These are phyloP conservation scores for Cinclus cinclus DNA, from an alignment of 2,113 vertebrate species.

Conservation along the genomic window DNA sequence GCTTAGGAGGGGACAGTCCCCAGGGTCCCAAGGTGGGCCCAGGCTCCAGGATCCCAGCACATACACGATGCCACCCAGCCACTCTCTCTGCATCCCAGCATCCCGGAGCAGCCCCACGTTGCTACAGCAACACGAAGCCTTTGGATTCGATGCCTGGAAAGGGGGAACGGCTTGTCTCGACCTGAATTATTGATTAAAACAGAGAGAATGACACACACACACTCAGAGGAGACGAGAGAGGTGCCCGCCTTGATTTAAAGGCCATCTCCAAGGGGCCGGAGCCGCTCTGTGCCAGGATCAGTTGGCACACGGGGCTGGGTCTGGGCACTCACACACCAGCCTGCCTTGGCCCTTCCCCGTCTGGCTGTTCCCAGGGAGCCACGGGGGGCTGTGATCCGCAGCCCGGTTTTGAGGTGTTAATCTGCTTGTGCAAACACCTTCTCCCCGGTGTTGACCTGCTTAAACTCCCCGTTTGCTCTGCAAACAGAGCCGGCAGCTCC, in stretches of 20 bases:
- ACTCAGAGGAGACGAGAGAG: neutral
- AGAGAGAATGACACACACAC: neutral
- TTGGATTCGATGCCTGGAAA: conserved; percentile 22
- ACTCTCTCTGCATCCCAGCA: neutral
- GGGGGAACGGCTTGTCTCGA: conserved; percentile 20
- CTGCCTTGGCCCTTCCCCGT: neutral
- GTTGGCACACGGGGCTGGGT: neutral
- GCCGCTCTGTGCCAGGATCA: neutral
- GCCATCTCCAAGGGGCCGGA: neutral
- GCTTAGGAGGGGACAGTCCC: neutral
- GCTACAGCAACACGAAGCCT: conserved; percentile 61
- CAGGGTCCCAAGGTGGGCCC: neutral
- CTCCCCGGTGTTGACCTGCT: neutral
- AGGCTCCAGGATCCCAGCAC: neutral
- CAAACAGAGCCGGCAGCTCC: neutral
- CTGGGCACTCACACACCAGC: fast-evolving
- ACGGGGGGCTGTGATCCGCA: neutral
- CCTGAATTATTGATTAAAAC: conserved; percentile 68
- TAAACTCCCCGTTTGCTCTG: conserved; percentile 2
- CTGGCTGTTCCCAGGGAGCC: neutral
- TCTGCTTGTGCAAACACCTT: neutral
- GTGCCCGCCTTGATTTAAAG: neutral
- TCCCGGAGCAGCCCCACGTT: conserved; percentile 36
- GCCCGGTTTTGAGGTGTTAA: neutral
- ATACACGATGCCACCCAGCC: neutral